Base-by-base conservation (phyloP, 1,140 invertebrate genomes). In the Aphelinus atriplicis region DNA sequence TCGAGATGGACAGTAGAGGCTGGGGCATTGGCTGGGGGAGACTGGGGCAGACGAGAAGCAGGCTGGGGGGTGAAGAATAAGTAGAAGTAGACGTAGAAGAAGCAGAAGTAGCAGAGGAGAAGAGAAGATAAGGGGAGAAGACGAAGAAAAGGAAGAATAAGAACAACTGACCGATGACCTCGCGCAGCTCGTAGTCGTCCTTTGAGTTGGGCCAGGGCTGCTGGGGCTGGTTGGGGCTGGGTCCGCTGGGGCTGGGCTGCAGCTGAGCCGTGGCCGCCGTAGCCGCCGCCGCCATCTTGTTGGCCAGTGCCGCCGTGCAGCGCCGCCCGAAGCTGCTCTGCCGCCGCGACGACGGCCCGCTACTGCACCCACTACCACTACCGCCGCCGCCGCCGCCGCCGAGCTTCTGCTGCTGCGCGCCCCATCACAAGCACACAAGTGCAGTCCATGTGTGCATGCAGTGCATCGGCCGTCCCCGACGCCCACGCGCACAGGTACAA, bases 111-210 rank as follows among this genome's bases (percentile, higher is more conserved):
- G 1, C 1, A 2, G 9, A 3, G 42, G 9, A 46, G 48, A n/a
- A 45, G 43, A 51, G 26, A 5, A 55, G 7, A 51, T 47, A 48
- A 55, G 73, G 62, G 7, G 3, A 1, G 7, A 55, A 51, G 43
- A 66, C 55, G 57, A 77, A 80, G 10, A 46, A 26, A 53, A 53
- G 5, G 46, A 26, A 82, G 85, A 82, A 77, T 26, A 26, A 73
- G 48, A 9, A 46, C 81, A 56, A 85, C 89, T 91, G 89, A 95
- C 97, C 97, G 82, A 99, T 98, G 81, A 98, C 94, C 90, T 98
- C 96, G 81, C 93, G 92, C 73, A 98, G 90, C 88, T 97, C 96
- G 89, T 98, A 98, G 84, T 97, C 95, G 83, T 98, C 95, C 87
- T 96, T 95, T 80, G 91, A 92, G 89, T 97, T 98, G 71, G 96